Conservation (phyloP, 2,113 vertebrate genomes). For the Notarius quadriscutis region DNA sequence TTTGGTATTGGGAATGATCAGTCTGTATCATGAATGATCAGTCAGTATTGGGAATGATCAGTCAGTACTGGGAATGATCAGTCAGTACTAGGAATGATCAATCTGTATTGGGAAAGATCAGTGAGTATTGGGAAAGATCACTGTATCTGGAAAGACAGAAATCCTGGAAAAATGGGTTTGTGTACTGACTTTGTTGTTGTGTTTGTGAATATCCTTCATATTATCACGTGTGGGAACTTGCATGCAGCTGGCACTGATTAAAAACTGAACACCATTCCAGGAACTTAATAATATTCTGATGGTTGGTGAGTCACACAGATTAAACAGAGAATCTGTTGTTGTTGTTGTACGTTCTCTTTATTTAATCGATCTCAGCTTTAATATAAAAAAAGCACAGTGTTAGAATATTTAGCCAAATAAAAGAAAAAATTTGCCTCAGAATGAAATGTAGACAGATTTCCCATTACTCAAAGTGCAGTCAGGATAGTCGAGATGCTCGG, state of each 20-base stretch:
- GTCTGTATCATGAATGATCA: background rate
- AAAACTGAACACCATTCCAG: background rate
- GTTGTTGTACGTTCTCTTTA: background rate
- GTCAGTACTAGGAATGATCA: background rate
- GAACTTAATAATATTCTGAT: background rate
- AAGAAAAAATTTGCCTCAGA: background rate
- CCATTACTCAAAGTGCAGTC: background rate
- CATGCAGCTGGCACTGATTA: conserved; percentile 3
- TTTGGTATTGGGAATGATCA: background rate
- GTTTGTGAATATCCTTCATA: background rate
- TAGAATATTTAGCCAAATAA: background rate
- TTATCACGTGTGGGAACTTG: background rate
- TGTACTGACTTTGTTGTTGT: background rate
- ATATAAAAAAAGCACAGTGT: background rate
- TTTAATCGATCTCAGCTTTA: background rate
- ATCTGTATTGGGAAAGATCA: background rate
- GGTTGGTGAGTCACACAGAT: background rate
- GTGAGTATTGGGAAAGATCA: background rate
- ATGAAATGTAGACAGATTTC: background rate
- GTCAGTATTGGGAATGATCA: background rate
- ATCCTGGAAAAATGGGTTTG: background rate
- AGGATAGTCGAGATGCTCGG: background rate
- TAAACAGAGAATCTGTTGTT: background rate
- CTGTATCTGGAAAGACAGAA: background rate
- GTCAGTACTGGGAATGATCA: too few relatives aligned